These are phyloP conservation scores for Coracopsis vasa DNA, from an alignment of 2,113 vertebrate genomes.

Conservation along the genomic window DNA sequence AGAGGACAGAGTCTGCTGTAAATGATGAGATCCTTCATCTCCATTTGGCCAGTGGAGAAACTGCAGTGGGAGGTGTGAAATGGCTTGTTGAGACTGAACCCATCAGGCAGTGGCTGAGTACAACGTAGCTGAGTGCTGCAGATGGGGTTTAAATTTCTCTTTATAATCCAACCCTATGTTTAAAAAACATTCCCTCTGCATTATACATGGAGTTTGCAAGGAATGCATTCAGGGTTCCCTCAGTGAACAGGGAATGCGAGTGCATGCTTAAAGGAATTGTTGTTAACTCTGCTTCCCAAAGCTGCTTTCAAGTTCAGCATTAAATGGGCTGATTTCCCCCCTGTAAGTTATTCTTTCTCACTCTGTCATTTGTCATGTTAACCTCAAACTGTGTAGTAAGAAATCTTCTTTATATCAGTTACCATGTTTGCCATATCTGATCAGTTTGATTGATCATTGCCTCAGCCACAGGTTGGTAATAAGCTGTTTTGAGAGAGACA, in stretches of 20 bases:
- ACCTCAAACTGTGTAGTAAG: slow-evolving; percentile 20
- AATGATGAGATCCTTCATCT: not conserved
- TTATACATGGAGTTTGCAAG: not conserved
- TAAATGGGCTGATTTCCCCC: not conserved
- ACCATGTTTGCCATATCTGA: slow-evolving; percentile 87
- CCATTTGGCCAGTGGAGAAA: not conserved
- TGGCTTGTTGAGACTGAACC: not conserved
- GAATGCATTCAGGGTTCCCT: not conserved
- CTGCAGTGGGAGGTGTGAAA: not conserved
- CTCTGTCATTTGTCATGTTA: slow-evolving; percentile 29
- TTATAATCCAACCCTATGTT: not conserved
- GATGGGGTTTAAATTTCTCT: not conserved
- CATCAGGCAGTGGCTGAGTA: not conserved
- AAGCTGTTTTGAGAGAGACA: slow-evolving; percentile 83
- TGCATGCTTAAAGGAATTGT: not conserved
- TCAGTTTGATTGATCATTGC: slow-evolving; percentile 94
- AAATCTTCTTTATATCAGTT: slow-evolving; percentile 78
- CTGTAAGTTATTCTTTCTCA: slow-evolving; percentile 31
- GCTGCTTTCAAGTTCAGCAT: not conserved
- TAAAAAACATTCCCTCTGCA: not conserved
- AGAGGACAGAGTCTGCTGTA: not conserved
- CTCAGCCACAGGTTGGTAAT: slow-evolving; percentile 87
- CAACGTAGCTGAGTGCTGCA: accelerated
- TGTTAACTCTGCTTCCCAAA: not conserved
- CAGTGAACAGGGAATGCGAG: not conserved